These are phyloP conservation scores for Octopus bimaculoides DNA, from an alignment of 1,140 invertebrate species.

Conservation along the genomic window DNA sequence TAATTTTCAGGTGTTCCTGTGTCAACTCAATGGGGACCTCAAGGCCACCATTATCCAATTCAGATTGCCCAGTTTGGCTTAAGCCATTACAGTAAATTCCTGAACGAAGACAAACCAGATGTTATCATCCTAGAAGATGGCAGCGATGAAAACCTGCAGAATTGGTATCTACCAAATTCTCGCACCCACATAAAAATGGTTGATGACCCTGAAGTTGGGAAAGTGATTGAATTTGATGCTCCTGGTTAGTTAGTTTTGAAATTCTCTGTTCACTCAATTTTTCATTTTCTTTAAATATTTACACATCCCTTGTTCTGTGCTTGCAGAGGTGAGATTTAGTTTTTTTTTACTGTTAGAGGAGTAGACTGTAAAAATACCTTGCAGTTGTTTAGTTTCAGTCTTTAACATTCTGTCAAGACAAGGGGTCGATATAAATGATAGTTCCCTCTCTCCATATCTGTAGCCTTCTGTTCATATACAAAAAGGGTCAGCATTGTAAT, in stretches of 20 bases:
- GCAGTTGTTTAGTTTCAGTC: too few species aligned
- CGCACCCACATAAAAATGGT: not conserved
- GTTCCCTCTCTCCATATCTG: too few species aligned
- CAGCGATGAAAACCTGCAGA: slow-evolving; percentile 53
- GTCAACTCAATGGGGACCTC: slow-evolving; percentile 87
- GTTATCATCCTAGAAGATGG: slow-evolving; percentile 65
- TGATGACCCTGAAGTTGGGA: slow-evolving; percentile 6
- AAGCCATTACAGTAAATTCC: slow-evolving; percentile 93
- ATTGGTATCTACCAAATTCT: slow-evolving; percentile 35
- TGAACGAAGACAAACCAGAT: slow-evolving; percentile 38
- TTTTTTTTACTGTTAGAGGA: too few species aligned
- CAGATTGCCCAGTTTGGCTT: slow-evolving; percentile 98
- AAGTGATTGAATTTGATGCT: not conserved
- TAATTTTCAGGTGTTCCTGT: slow-evolving; percentile 74
- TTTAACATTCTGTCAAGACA: too few species aligned
- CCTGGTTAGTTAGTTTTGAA: not conserved
- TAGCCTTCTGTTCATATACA: too few species aligned
- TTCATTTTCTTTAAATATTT: too few species aligned
- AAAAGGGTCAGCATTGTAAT: too few species aligned
- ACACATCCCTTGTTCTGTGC: too few species aligned
- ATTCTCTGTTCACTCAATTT: too few species aligned
- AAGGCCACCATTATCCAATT: slow-evolving; percentile 94
- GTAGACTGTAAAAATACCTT: too few species aligned
- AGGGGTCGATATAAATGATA: too few species aligned
- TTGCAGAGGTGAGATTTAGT: too few species aligned